Evolutionary conservation across 2,888 invertebrate genomes (phyloP).

Genomic region (Xanthia icteritia): DNA sequence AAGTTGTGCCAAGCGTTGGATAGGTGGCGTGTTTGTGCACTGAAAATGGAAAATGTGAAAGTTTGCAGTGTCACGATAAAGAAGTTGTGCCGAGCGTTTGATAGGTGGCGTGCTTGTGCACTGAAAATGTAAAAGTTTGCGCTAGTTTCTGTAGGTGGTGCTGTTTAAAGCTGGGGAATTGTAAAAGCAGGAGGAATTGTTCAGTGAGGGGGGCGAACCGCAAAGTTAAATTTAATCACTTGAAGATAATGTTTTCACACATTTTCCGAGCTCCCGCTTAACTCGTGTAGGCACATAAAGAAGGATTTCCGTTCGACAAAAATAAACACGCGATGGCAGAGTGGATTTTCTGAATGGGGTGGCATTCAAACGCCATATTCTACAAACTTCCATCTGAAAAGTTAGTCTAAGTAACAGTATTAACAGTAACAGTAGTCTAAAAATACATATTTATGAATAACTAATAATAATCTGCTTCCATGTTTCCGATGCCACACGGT

Average conservation of each 20-base stretch:
- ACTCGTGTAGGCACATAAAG: not conserved
- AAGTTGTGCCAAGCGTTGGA: not conserved
- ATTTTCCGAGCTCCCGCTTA: not conserved
- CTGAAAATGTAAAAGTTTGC: slow-evolving; percentile 14
- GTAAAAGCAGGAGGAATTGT: no score
- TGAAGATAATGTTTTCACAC: not conserved
- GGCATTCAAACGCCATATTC: not conserved
- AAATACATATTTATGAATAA: not conserved
- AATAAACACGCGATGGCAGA: no score
- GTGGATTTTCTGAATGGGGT: not conserved
- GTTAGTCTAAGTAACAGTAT: not conserved
- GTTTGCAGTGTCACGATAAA: not conserved
- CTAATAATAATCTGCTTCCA: not conserved
- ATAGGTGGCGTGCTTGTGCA: slow-evolving; percentile 12
- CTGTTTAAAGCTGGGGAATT: not conserved
- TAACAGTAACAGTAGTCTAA: not conserved
- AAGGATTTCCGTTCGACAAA: not conserved
- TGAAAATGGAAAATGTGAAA: not conserved
- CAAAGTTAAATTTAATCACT: not conserved
- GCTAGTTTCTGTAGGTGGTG: slow-evolving; percentile 19
- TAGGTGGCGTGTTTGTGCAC: slow-evolving; percentile 17
- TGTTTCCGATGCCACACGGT: not conserved
- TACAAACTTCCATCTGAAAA: not conserved
- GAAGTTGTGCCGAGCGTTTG: not conserved
- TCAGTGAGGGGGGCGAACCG: not conserved